Evolutionary conservation across 2,113 vertebrate genomes (phyloP).

Genomic region (Patagioenas fasciata): DNA sequence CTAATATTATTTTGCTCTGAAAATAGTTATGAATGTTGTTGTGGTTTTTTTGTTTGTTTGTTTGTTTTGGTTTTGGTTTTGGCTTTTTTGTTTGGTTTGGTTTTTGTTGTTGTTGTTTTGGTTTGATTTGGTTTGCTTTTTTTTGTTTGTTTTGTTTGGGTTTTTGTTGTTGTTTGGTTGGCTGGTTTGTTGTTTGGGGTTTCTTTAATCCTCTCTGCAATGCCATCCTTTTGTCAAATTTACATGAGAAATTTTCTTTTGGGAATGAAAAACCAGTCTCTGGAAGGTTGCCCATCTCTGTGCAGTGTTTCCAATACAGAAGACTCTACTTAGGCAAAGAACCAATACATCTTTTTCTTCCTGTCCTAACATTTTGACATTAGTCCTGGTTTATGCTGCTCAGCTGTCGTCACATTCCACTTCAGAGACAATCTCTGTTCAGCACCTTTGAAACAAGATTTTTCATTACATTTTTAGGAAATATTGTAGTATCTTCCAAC

Average conservation of each 20-base stretch:
- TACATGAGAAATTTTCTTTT: background rate
- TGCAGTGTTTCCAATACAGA: background rate
- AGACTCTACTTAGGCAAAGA: background rate
- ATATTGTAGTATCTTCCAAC: background rate
- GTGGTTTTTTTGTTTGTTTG: too few species aligned
- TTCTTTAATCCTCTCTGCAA: background rate
- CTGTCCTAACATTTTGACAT: slow-evolving; percentile 2
- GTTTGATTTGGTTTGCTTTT: too few species aligned
- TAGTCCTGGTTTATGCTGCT: background rate
- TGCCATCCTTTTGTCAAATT: background rate
- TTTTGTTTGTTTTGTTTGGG: too few species aligned
- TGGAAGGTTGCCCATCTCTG: background rate
- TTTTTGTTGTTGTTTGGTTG: too few species aligned
- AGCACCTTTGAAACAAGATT: background rate
- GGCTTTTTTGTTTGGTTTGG: too few species aligned
- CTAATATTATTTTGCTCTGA: background rate
- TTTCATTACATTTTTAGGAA: background rate
- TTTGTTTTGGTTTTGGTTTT: too few species aligned
- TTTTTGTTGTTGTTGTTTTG: too few species aligned
- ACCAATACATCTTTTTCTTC: background rate
- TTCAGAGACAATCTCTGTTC: background rate
- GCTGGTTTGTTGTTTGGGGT: too few species aligned
- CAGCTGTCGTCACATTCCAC: background rate
- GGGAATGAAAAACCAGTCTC: background rate
- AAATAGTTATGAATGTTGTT: background rate